Evolutionary conservation across 2,113 vertebrate genomes (phyloP).

Genomic region (Etheostoma cragini): DNA sequence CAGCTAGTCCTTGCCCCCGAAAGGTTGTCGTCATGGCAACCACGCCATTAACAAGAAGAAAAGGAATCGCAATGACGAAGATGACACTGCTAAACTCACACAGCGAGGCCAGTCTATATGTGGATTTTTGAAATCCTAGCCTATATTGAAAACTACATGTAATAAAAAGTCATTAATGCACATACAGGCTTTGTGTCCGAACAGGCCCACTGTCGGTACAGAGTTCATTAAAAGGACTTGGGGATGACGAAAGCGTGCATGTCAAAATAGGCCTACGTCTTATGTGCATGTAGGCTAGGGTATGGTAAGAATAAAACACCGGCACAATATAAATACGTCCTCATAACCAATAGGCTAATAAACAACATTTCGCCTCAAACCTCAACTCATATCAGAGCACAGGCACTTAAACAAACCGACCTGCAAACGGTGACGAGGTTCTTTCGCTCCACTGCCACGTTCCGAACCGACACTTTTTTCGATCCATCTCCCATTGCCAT

Average conservation of each 20-base stretch:
- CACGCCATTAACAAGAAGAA: slow-evolving; percentile 69
- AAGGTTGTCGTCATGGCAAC: slow-evolving; percentile 86
- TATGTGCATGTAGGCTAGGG: not conserved
- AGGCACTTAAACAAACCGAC: slow-evolving; percentile 65
- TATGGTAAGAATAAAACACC: not conserved
- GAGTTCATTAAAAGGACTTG: slow-evolving; percentile 25
- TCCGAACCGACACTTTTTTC: slow-evolving; percentile 88
- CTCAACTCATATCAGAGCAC: not conserved
- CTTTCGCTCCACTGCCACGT: slow-evolving; percentile 90
- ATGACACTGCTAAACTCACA: slow-evolving; percentile 62
- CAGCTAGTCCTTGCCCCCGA: slow-evolving; percentile 75
- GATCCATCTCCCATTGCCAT: slow-evolving; percentile 90
- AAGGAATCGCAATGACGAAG: slow-evolving; percentile 54
- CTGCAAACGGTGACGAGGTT: slow-evolving; percentile 95
- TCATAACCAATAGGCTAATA: not conserved
- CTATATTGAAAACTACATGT: not conserved
- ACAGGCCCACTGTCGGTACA: not conserved
- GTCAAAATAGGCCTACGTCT: slow-evolving; percentile 8
- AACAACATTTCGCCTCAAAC: not conserved
- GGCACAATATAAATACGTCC: not conserved
- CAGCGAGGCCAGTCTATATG: not conserved
- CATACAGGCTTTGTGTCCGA: not conserved
- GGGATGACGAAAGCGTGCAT: slow-evolving; percentile 36
- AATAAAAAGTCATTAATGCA: not conserved
- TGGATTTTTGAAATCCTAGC: not conserved